phyloP scores from a whole-genome alignment of 2,113 vertebrate genomes.

The Labrus mixtus region DNA sequence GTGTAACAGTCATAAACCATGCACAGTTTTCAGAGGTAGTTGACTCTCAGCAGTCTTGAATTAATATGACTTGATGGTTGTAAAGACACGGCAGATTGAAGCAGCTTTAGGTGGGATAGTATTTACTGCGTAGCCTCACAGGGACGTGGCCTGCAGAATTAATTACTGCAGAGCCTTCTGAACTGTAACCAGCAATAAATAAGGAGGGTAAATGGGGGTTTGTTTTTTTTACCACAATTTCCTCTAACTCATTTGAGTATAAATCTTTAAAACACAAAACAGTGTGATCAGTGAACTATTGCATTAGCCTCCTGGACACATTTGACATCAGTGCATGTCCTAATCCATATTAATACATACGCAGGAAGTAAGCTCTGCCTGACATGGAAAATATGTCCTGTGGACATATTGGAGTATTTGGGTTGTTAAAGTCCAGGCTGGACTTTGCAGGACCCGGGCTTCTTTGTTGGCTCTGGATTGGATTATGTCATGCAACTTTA shows the following conservation, averaged over 20 bases:
- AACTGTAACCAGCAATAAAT: constrained; percentile 59
- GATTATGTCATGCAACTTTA: not conserved
- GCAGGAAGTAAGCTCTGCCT: not conserved
- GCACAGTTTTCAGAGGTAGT: constrained; percentile 28
- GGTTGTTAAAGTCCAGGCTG: not conserved
- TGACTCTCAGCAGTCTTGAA: constrained; percentile 4
- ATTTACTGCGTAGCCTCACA: constrained; percentile 35
- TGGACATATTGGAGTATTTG: not conserved
- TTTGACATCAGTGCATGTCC: not conserved
- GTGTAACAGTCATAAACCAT: constrained; percentile 5
- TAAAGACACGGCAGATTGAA: constrained; percentile 17
- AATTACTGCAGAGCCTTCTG: constrained; percentile 62
- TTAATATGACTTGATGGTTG: constrained; percentile 10
- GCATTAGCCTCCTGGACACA: constrained; percentile 15
- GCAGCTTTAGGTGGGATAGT: constrained; percentile 28
- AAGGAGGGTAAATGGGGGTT: constrained; percentile 16
- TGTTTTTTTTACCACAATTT: constrained; percentile 23
- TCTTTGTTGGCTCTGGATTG: not conserved
- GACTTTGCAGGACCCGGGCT: not conserved
- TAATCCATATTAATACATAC: not conserved
- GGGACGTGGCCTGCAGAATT: constrained; percentile 58
- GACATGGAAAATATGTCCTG: not conserved
- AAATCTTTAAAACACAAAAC: not conserved
- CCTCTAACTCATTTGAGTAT: constrained; percentile 33
- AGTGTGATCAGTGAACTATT: not conserved